Evolutionary conservation across 2,113 vertebrate species (phyloP).

Genomic region (Caranx melampygus): DNA sequence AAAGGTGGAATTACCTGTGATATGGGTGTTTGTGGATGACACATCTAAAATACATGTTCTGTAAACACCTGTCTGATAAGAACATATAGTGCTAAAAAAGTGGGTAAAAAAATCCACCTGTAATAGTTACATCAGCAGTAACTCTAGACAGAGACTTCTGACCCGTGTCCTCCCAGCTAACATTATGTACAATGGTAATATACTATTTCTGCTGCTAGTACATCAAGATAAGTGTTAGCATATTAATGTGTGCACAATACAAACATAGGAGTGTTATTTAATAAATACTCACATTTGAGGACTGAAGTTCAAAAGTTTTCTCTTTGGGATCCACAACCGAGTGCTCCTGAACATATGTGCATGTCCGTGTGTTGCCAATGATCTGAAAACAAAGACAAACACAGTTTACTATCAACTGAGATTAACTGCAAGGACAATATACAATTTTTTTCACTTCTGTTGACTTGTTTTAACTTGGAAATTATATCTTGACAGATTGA

Average conservation of each 20-base stretch:
- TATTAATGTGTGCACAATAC: background rate
- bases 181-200: background rate
- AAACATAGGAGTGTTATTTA: fast-evolving
- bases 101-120: background rate
- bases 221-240: background rate
- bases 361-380: conserved; percentile 90
- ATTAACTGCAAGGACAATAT: background rate
- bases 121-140: background rate
- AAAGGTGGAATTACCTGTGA: background rate
- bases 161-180: background rate
- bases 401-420: conserved; percentile 10
- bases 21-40: conserved; percentile 6
- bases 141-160: background rate
- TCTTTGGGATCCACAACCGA: conserved; percentile 92
- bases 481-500: background rate
- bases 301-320: conserved; percentile 93
- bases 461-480: background rate
- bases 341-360: conserved; percentile 94
- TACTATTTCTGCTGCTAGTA: background rate
- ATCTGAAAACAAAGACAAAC: conserved; percentile 80
- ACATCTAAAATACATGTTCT: conserved; percentile 4
- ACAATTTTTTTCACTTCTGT: background rate
- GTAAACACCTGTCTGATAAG: conserved; percentile 15
- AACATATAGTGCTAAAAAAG: background rate
- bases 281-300: conserved; percentile 90